These are phyloP conservation scores for Paguma larvata DNA, from an alignment of 2,797 vertebrate species.

Conservation along the genomic window DNA sequence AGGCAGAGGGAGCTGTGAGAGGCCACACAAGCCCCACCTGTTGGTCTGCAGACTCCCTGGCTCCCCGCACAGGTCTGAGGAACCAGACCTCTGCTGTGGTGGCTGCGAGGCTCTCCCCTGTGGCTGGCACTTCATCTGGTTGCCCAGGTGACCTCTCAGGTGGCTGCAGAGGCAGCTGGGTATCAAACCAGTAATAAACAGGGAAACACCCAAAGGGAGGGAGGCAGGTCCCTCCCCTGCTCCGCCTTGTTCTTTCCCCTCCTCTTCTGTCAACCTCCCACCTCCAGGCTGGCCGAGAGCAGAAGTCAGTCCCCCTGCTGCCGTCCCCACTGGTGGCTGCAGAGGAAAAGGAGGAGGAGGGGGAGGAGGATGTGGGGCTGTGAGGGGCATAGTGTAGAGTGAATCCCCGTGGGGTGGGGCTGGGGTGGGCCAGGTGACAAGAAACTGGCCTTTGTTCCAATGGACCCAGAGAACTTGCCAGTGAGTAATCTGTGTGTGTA, in stretches of 20 bases:
- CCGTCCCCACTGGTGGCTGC: neutral
- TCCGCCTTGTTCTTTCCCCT: conserved; percentile 26
- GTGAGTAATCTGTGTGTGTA: conserved; percentile 88
- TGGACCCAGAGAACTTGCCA: conserved; percentile 88
- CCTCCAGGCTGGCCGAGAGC: neutral
- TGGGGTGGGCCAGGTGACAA: neutral
- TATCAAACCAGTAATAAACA: conserved; percentile 80
- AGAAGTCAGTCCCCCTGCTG: neutral
- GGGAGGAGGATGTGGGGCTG: conserved; percentile 55
- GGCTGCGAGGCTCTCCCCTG: conserved; percentile 29
- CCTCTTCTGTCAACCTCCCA: neutral
- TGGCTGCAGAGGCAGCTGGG: conserved; percentile 85
- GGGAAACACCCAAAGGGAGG: conserved; percentile 79
- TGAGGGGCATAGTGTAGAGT: neutral
- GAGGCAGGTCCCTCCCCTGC: conserved; percentile 62
- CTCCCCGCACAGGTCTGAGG: neutral
- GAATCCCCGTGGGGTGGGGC: neutral
- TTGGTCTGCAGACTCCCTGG: neutral
- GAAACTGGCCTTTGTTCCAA: conserved; percentile 73
- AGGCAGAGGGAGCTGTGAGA: neutral
- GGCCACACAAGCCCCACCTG: neutral
- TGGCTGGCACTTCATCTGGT: conserved; percentile 85
- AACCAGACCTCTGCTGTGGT: neutral
- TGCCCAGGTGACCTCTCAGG: conserved; percentile 90
- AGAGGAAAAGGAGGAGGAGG: neutral